These are phyloP conservation scores for Siniperca obscura DNA, from an alignment of 2,797 vertebrate genomes.

Conservation along the genomic window DNA sequence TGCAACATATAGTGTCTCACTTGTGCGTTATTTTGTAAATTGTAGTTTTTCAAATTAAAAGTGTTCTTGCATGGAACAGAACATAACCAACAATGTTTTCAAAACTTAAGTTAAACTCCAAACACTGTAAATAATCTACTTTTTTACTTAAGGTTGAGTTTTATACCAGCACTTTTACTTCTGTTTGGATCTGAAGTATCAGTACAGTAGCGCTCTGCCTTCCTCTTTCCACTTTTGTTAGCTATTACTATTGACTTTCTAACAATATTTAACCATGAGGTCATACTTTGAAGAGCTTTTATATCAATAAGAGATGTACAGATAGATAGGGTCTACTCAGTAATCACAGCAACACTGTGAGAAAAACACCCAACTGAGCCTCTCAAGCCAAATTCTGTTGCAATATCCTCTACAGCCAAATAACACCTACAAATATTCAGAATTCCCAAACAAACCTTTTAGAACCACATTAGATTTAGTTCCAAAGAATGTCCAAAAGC, in stretches of 20 bases:
- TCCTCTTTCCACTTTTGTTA: not conserved
- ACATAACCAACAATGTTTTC: not conserved
- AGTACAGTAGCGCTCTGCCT: not conserved
- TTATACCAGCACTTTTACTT: not conserved
- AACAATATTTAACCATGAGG: not conserved
- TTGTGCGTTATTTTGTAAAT: not conserved
- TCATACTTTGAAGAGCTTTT: not conserved
- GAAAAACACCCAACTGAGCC: not conserved
- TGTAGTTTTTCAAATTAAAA: conserved; percentile 5
- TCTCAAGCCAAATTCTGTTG: not conserved
- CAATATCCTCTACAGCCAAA: not conserved
- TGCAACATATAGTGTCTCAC: not conserved
- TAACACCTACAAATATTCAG: not conserved
- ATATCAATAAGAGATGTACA: not conserved
- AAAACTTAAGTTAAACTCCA: not conserved
- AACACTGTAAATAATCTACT: not conserved
- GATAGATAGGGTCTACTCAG: not conserved
- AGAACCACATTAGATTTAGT: not conserved
- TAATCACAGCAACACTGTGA: not conserved
- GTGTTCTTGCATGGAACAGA: not conserved
- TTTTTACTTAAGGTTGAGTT: not conserved
- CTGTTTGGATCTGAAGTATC: too few species aligned
- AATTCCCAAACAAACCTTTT: not conserved
- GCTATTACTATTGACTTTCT: not conserved
- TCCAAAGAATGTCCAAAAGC: not conserved